Percentiles rank a stretch among this genome's conserved stretches.
phyloP scores from a whole-genome alignment of 2,888 invertebrate species.

The Sinohyriopsis cumingii region DNA sequence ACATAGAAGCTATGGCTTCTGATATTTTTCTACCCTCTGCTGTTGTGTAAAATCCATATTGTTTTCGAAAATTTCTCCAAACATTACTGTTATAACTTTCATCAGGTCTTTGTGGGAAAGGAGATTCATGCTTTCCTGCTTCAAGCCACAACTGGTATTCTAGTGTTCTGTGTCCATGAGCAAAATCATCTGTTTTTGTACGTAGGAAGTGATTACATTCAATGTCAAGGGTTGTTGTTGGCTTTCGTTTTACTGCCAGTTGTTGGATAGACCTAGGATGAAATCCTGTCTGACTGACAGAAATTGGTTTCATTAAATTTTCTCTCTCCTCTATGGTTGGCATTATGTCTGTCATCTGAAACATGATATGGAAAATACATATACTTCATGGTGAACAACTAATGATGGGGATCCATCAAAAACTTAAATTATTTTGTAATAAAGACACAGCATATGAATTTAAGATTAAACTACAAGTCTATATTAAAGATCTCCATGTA shows the following conservation, averaged over 20 bases:
- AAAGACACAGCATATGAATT: not conserved
- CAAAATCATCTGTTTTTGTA: constrained; percentile 47
- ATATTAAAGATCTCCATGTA: too few relatives aligned
- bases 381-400: not conserved
- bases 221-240: constrained; percentile 61
- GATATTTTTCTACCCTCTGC: constrained; percentile 62
- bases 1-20: constrained; percentile 68
- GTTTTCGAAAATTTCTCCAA: constrained; percentile 69
- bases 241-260: constrained; percentile 50
- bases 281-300: constrained; percentile 62
- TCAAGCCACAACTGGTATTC: constrained; percentile 69
- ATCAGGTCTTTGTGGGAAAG: constrained; percentile 61
- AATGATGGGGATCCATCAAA: not conserved
- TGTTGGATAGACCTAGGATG: constrained; percentile 63
- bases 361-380: not conserved
- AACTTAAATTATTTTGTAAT: not conserved
- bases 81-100: constrained; percentile 68
- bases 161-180: constrained; percentile 53
- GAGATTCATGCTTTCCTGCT: constrained; percentile 67
- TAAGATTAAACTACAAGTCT: too few relatives aligned
- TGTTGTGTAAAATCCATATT: constrained; percentile 61
- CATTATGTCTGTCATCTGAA: constrained; percentile 19
- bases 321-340: constrained; percentile 66
- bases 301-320: constrained; percentile 46
- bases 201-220: constrained; percentile 68